Percentiles rank a stretch among this genome's conserved stretches.
Conservation (phyloP, 1,140 invertebrate genomes). For the Drosophila parvula region DNA sequence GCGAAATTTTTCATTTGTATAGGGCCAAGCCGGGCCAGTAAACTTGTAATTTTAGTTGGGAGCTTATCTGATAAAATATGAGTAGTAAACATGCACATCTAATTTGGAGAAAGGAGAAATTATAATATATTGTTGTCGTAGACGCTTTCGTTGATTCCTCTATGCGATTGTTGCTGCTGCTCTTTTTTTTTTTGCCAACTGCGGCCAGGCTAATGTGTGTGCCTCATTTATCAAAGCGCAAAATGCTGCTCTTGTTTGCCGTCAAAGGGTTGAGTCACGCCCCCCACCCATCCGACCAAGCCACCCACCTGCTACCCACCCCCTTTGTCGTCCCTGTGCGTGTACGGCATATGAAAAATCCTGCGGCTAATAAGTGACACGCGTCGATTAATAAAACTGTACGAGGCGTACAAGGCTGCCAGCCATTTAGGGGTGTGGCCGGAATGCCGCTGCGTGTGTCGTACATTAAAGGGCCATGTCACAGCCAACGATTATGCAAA, state of each 20-base stretch:
- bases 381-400: conserved; percentile 77
- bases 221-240: conserved; percentile 73
- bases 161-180: conserved; percentile 42
- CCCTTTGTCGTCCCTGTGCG: conserved; percentile 32
- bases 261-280: conserved; percentile 69
- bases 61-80: conserved; percentile 72
- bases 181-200: conserved; percentile 35
- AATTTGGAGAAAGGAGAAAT: conserved; percentile 64
- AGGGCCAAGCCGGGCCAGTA: conserved; percentile 1
- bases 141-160: conserved; percentile 52
- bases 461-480: conserved; percentile 72
- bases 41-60: conserved; percentile 16
- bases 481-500: conserved; percentile 75
- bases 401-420: conserved; percentile 36
- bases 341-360: conserved; percentile 72
- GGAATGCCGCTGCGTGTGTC: conserved; percentile 47
- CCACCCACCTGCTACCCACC: not conserved
- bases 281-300: conserved; percentile 15
- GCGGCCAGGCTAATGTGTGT: conserved; percentile 57
- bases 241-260: conserved; percentile 58
- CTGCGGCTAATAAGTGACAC: conserved; percentile 79
- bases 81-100: conserved; percentile 74
- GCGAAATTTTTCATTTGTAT: conserved; percentile 21
- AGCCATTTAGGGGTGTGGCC: conserved; percentile 27
- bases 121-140: conserved; percentile 62